Evolutionary conservation across 2,113 vertebrate genomes (phyloP), one percentile per base, ranked within the genome.

Genomic region (Tonatia bakeri): DNA sequence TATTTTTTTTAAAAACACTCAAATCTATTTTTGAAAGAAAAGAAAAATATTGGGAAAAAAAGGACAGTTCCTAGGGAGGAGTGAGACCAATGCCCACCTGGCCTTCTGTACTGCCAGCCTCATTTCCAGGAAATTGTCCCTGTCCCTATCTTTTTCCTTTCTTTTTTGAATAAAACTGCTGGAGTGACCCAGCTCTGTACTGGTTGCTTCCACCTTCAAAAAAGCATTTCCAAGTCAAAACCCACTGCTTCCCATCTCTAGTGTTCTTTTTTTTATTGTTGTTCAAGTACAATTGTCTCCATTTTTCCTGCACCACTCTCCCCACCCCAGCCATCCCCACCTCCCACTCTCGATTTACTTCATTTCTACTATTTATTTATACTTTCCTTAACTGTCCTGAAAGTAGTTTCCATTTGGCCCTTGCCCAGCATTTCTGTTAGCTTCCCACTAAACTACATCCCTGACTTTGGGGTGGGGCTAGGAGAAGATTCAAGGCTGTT

Each of bases 151-250:
- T 92, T 93, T 69, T 52, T 3, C 20, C 56, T 85, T 83, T 52
- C 43, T 67, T 87, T 87, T 94, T 87, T 92, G 15, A 50, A 61
- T 75, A 94, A 50, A 82, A 84, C n/a, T 40, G 33, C n/a, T 85
- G 24, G 64, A 88, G 45, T 84, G 16, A 83, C 33, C 26, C 69
- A 87, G 36, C 33, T 94, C 79, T 88, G 16, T 64, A 80, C 13
- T 80, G 7, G 33, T 38, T 61, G 31, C 4, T 56, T 90, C 95
- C 22, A 73, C 36, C n/a, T 94, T 75, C 64, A 54, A 61, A 94
- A 61, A 36, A 84, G 43, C 33, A 94, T 84, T 73, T 92, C 40
- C 33, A 86, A 76, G 31, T 69, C 72, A 50, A 96, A 81, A 14
- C 16, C 24, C 43, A 73, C 2, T 65, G 59, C 33, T 73, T 52